Evolutionary conservation across 1,140 invertebrate species (phyloP), one percentile per base, ranked within the genome.

Genomic region (Lepidurus arcticus): DNA sequence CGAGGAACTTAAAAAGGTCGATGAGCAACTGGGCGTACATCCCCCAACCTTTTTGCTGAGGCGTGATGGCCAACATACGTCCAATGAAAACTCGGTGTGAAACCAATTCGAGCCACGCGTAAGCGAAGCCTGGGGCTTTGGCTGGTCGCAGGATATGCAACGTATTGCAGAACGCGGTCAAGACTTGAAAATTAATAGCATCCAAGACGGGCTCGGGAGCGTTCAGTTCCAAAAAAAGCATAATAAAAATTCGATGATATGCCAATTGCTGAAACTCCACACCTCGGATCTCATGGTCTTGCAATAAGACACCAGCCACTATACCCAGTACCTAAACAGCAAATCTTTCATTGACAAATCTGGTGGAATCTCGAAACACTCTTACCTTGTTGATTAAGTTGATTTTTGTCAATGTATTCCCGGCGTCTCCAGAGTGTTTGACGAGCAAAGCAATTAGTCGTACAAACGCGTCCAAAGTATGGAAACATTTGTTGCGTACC

Each of bases 91-190:
- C 92, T 73, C 98, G 88, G 85, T 99, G 97, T 1, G 96, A 96
- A 13, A 99, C 92, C 26, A 99, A 88, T 85, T 99, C 98, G 47
- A 99, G 86, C 98, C 98, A 99, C 16, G 97, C 94, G 85, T 97
- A 99, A 75, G 95, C 94, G 86, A 99, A 99, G 0, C 95, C 97
- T 1, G 98, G 95, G 0, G 94, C 95, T 82, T 96, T 93, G n/a
- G 91, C 90, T n/a, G 98, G 98, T 78, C 93, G 88, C 75, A 99
- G 87, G 79, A 95, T 93, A 81, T 97, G 95, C 76, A 96, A 87
- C 0, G 94, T 96, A 85, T 98, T 96, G 84, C 94, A 96, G 84
- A 92, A 96, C 7, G 94, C 94, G 73, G 92, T 94, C 34, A 96
- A 86, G 79, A 96, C 88, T 85, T 97, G 94, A 83, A 92, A 95